These are phyloP conservation scores for Drosophila melanogaster DNA, from an alignment of 1,140 invertebrate genomes.

Conservation along the genomic window Release_6_plus_ISO1_MT NC_004354.4:10676501-10677000, in stretches of 20 bases:
- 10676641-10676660: too few relatives aligned
- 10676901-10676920: constrained; percentile 70
- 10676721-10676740: background rate
- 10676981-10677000: constrained; percentile 31
- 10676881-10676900: constrained; percentile 70
- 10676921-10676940: constrained; percentile 6
- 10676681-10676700: constrained; percentile 41
- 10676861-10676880: constrained; percentile 26
- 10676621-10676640: background rate
- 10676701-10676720: constrained; percentile 30
- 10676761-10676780: constrained; percentile 13
- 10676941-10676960: constrained; percentile 61
- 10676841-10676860: background rate
- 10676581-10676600: background rate
- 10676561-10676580: background rate
- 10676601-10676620: background rate
- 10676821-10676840: constrained; percentile 29
- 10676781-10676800: constrained; percentile 17
- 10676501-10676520: background rate
- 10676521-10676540: background rate
- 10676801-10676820: constrained; percentile 31
- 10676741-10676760: constrained; percentile 18
- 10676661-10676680: background rate
- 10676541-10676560: background rate
- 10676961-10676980: constrained; percentile 73